phyloP scores from a whole-genome alignment of 35 echinoderm and acorn worm genomes.

The Ophioderma brevispina region DNA sequence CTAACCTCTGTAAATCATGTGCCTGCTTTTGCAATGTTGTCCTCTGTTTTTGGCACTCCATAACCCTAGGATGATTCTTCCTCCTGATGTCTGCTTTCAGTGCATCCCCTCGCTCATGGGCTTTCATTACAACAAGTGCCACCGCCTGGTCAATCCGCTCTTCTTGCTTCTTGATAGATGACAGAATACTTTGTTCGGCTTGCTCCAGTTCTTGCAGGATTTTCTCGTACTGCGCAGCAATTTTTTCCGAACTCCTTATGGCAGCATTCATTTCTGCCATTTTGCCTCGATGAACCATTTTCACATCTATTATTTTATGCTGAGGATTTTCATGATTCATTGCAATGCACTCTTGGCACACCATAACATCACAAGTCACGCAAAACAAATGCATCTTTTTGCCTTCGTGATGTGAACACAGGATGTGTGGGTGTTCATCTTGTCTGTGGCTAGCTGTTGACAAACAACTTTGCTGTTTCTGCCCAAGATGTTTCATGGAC shows the following conservation, averaged over 20 bases:
- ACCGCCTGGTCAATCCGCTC: neutral
- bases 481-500: neutral
- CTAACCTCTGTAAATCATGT: neutral
- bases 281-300: neutral
- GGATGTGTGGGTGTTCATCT: neutral
- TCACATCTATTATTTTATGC: neutral
- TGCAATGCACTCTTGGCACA: neutral
- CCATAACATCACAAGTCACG: neutral
- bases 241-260: neutral
- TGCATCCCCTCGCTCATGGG: neutral
- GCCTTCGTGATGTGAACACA: neutral
- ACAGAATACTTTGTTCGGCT: neutral
- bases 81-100: neutral
- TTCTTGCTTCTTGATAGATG: neutral
- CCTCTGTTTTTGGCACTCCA: neutral
- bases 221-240: neutral
- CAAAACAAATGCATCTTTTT: neutral
- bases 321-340: neutral
- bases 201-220: neutral
- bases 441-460: neutral
- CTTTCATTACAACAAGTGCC: neutral
- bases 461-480: neutral
- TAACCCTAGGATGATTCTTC: neutral
- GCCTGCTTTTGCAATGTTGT: neutral
- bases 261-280: neutral